Percentiles rank a stretch among this genome's conserved stretches.
Conservation (phyloP, 2,888 invertebrate genomes). For the Nudaria mundana region DNA sequence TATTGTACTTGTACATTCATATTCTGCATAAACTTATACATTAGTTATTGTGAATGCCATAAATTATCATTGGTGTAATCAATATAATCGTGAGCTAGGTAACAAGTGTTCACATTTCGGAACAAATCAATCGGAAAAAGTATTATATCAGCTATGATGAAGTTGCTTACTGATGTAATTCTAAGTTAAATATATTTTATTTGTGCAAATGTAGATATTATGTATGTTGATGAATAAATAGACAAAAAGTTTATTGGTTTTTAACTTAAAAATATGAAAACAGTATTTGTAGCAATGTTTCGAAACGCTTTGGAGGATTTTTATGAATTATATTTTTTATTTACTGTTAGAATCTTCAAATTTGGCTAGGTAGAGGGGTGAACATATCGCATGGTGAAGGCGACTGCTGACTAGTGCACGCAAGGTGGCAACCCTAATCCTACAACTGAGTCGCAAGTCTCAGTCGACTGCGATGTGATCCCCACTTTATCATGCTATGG, state of each 20-base stretch:
- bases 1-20: constrained; percentile 68
- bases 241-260: constrained; percentile 52
- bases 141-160: constrained; percentile 67
- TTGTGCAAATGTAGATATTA: constrained; percentile 81
- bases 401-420: no score
- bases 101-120: constrained; percentile 50
- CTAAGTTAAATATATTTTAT: constrained; percentile 69
- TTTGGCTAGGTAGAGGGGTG: no score
- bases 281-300: neutral
- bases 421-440: no score
- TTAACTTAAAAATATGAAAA: neutral
- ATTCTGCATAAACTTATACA: constrained; percentile 55
- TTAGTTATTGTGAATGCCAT: constrained; percentile 64
- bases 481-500: no score
- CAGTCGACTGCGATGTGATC: no score
- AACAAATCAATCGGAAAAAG: constrained; percentile 56
- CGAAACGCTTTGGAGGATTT: no score
- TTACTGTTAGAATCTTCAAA: no score
- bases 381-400: no score
- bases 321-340: no score
- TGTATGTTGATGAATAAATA: constrained; percentile 82
- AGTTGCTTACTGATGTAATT: constrained; percentile 67
- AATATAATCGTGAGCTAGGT: constrained; percentile 24
- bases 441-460: no score
- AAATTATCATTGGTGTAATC: constrained; percentile 34